Base-by-base conservation (phyloP, 2,797 vertebrate genomes). In the Aythya fuligula region DNA sequence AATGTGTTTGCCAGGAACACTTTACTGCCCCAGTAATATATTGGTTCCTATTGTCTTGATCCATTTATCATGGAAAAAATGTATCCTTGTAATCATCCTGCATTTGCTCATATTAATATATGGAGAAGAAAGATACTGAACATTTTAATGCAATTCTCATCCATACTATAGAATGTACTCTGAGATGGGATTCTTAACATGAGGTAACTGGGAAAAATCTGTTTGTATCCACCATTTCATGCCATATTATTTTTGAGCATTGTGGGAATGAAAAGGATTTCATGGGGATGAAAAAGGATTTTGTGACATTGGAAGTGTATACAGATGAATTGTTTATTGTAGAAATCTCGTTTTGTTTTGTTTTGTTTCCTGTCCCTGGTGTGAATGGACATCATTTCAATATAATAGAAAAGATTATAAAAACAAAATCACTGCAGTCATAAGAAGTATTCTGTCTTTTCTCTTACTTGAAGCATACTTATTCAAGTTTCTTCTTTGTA, bases 141-240 rank as follows among this genome's bases (percentile, higher is more conserved):
- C 91, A 92, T 82, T 98, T 98, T 91, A 98, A 97, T 80, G 98
- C 98, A 97, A 97, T 98, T 93, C 97, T 98, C 30, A 91, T 98
- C 83, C 97, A 98, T 94, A 97, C 97, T 45, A 97, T 97, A 77
- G 98, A 98, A 98, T 96, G 96, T 98, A 97, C 93, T 98, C 98
- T 82, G 97, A 98, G 95, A 96, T 98, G 57, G 70, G 57, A 39
- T 38, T 72, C 57, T 92, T 76, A 71, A 34, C 4, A 18, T 41
- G 30, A 89, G 57, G 41, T n/a, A 80, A 57, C 16, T 19, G 18
- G 38, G 57, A 41, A 47, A 8, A 45, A 25, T 61, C 24, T 45
- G 9, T 39, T 41, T 70, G 25, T 69, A 32, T 51, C 25, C 24
- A 8, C 20, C 61, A 5, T 80, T 92, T 72, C 16, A 28, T 74